These are phyloP conservation scores for Andricus curvator DNA, from an alignment of 2,888 invertebrate species.

Conservation along the genomic window DNA sequence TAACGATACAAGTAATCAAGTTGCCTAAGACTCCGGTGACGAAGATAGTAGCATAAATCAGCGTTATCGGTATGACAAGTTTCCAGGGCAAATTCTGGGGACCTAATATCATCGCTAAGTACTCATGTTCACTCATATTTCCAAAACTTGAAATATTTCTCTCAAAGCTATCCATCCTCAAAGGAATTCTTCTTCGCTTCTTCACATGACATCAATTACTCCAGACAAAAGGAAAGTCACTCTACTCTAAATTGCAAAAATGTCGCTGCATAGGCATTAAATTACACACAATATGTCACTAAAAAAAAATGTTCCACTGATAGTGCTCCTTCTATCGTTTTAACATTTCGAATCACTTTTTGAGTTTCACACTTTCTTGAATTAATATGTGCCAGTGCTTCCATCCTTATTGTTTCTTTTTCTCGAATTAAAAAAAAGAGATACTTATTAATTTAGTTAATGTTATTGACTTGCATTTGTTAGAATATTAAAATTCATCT, in stretches of 20 bases:
- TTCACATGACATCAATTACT: neutral
- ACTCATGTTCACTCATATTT: constrained; percentile 83
- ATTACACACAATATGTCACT: neutral
- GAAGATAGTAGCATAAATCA: constrained; percentile 86
- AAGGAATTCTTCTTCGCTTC: neutral
- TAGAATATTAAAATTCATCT: neutral
- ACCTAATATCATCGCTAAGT: constrained; percentile 82
- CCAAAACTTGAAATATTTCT: constrained; percentile 77
- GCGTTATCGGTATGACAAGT: constrained; percentile 83
- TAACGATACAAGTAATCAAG: constrained; percentile 88
- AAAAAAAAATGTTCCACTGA: neutral
- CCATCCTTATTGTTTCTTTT: neutral
- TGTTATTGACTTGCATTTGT: neutral
- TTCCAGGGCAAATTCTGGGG: constrained; percentile 82
- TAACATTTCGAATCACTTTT: neutral
- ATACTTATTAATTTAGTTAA: neutral
- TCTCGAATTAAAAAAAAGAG: neutral
- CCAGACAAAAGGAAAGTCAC: neutral
- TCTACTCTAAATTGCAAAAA: neutral
- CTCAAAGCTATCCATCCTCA: constrained; percentile 63
- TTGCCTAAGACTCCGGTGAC: constrained; percentile 89
- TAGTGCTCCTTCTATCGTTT: neutral
- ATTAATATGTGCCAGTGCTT: neutral
- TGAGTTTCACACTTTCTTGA: neutral
- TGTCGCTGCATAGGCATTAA: neutral